These are phyloP conservation scores for Drosophila colorata DNA, from an alignment of 2,888 invertebrate genomes.

Conservation along the genomic window DNA sequence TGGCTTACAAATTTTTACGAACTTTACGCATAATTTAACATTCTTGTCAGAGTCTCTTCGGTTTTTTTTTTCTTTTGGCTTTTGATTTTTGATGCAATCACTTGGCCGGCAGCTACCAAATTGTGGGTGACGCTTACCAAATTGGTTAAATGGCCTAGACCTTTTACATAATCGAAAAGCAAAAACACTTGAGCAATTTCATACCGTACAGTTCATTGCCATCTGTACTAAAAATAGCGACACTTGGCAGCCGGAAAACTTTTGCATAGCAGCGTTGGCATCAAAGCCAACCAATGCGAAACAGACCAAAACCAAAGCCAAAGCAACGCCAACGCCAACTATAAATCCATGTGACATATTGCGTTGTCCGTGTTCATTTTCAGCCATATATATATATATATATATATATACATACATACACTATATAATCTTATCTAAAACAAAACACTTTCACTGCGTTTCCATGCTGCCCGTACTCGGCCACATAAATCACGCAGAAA, in stretches of 20 bases:
- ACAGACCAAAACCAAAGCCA: conserved; percentile 3
- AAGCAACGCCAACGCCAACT: conserved; percentile 47
- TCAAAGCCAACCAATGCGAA: conserved; percentile 25
- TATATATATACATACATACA: conserved; percentile 3
- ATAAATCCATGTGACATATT: conserved; percentile 77
- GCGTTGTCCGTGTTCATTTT: conserved; percentile 49
- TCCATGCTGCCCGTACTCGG: conserved; percentile 28
- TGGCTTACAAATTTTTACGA: conserved; percentile 41
- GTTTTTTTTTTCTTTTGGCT: neutral
- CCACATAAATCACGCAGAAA: conserved; percentile 63
- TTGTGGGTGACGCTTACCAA: conserved; percentile 33
- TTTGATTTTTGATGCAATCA: conserved; percentile 12
- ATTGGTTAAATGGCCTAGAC: conserved; percentile 62
- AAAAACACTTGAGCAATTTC: conserved; percentile 35
- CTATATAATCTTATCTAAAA: conserved; percentile 76
- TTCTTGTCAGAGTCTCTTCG: conserved; percentile 54
- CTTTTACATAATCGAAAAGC: conserved; percentile 63
- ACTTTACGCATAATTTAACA: conserved; percentile 75
- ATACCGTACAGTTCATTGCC: conserved; percentile 69
- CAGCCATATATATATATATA: neutral
- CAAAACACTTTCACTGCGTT: conserved; percentile 70
- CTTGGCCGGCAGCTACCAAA: conserved; percentile 17
- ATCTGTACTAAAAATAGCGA: conserved; percentile 47
- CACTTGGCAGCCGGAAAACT: conserved; percentile 60
- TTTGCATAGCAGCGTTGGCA: conserved; percentile 47